Conservation (phyloP, 37 sponge, comb jelly and placozoan species). For the Tethya wilhelma region DNA sequence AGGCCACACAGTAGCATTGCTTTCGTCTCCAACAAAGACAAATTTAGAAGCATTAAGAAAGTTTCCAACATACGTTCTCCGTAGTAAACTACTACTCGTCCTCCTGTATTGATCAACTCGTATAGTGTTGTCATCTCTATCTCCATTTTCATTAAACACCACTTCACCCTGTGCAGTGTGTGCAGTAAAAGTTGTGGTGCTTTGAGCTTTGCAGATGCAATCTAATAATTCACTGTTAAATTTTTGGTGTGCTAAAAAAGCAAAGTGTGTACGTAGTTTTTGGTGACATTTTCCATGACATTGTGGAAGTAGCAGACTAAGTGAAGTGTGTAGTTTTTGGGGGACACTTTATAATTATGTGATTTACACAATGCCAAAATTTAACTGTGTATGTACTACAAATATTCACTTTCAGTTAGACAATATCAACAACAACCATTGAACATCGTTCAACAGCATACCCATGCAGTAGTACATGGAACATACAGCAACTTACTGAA, state of each 20-base stretch:
- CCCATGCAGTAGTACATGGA: neutral
- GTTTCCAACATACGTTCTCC: neutral
- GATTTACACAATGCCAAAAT: no score
- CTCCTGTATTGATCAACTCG: conserved; percentile 1
- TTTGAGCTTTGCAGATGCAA: no score
- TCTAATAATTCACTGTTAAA: no score
- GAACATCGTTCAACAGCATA: neutral
- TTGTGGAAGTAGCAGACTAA: no score
- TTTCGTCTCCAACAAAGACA: neutral
- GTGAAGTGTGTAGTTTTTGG: no score
- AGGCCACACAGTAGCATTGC: conserved; percentile 4
- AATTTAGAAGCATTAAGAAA: neutral
- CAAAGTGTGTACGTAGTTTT: no score
- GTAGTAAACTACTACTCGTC: neutral
- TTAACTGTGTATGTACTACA: no score
- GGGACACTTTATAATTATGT: no score
- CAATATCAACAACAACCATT: neutral
- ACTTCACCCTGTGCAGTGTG: conserved; percentile 11
- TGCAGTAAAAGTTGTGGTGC: neutral
- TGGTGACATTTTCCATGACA: no score
- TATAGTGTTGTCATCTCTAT: neutral
- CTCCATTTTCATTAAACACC: neutral
- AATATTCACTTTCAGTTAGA: no score
- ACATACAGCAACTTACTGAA: conserved; percentile 3
- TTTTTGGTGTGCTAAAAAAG: no score